These are phyloP conservation scores for Ridgeia piscesae DNA, from an alignment of 1,140 invertebrate species.

Conservation along the genomic window DNA sequence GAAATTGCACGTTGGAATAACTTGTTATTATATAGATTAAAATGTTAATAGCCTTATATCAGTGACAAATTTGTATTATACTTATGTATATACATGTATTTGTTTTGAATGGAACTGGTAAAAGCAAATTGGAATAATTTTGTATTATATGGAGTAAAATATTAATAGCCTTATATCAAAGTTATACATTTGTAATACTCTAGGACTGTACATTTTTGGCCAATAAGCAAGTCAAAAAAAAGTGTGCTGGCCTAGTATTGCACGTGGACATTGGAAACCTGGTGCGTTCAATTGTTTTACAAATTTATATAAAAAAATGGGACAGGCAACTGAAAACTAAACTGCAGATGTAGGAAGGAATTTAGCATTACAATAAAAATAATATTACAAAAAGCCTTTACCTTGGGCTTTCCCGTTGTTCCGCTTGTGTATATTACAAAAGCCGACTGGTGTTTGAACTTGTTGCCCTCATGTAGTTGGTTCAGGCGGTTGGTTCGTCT, in stretches of 20 bases:
- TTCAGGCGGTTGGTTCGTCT: slow-evolving; percentile 24
- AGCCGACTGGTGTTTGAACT: slow-evolving; percentile 62
- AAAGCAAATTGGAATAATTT: too few relatives aligned
- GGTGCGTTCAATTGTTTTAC: slow-evolving; percentile 70
- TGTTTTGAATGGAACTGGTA: too few relatives aligned
- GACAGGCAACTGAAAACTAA: slow-evolving; percentile 57
- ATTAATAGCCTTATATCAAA: too few relatives aligned
- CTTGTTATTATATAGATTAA: too few relatives aligned
- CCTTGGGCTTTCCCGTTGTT: slow-evolving; percentile 82
- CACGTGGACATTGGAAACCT: too few relatives aligned
- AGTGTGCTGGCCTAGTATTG: too few relatives aligned
- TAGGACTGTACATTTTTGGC: slow-evolving; percentile 66
- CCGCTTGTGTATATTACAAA: slow-evolving; percentile 87
- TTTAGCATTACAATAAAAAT: slow-evolving; percentile 86
- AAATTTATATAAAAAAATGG: slow-evolving; percentile 74
- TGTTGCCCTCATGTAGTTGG: slow-evolving; percentile 22
- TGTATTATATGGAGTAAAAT: too few relatives aligned
- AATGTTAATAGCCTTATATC: too few relatives aligned
- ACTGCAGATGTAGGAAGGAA: slow-evolving; percentile 61
- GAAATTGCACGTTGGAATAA: too few relatives aligned
- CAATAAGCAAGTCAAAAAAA: slow-evolving; percentile 71
- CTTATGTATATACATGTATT: too few relatives aligned
- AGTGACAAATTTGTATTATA: too few relatives aligned
- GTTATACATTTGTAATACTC: slow-evolving; percentile 52
- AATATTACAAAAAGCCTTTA: slow-evolving; percentile 71